Base-by-base conservation (phyloP, 1,140 invertebrate genomes). In the Anadara kagoshimensis region DNA sequence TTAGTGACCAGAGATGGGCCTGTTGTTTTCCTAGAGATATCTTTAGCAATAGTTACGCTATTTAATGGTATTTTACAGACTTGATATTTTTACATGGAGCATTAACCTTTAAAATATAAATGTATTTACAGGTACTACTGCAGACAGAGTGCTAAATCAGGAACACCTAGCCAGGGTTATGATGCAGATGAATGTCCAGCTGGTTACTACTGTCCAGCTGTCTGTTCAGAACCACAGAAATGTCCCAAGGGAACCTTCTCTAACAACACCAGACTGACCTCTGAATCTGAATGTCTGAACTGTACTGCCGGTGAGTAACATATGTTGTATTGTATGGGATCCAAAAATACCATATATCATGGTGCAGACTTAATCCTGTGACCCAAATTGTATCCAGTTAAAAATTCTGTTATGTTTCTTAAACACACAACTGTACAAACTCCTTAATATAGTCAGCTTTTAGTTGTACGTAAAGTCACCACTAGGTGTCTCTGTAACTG, bases 171-270 rank as follows among this genome's bases (percentile, higher is more conserved):
- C 20, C 81, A 86, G 67, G 83, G 78, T n/a, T 16, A 24, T 20
- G 82, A 87, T 77, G 85, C 85, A 8, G 76, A 85, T 53, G 74
- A 81, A 70, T 87, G 86, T 82, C 86, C 86, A 44, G 79, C 76
- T 0, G 86, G 86, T 51, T 77, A 82, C 64, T 87, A 75, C 69
- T 87, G 86, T 78, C 83, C 84, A 20, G 43, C 51, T 43, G 73
- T 78, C 24, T 83, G 78, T 5, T 64, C 78, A 45, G 82, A 84
- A 70, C 86, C 86, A 20, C 65, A 81, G 76, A 84, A 85, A 66
- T 87, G 86, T 78, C 85, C 84, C 10, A 70, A 79, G 14, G 85
- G 85, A 43, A 85, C 83, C 0, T 87, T 74, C 75, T 85, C 83
- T 18, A 84, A 78, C 53, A 74, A 49, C 61, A 78, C 79, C 5